phyloP scores from a whole-genome alignment of 2,797 vertebrate genomes.

The Psittacula derbiana region DNA sequence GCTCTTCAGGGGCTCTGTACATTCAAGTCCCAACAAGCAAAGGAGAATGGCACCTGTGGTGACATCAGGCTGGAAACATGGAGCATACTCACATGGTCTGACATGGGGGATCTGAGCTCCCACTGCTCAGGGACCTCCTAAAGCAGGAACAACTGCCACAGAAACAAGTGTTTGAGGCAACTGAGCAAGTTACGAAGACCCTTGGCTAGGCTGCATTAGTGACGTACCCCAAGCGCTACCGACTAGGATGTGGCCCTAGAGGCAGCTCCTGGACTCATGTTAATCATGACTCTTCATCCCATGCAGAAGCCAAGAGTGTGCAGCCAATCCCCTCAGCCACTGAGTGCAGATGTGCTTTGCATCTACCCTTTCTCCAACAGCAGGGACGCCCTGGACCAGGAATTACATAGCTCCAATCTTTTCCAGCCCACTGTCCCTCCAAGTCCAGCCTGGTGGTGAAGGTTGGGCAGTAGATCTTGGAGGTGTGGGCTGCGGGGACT shows the following conservation, averaged over 20 bases:
- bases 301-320: fast-evolving
- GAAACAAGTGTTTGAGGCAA: background rate
- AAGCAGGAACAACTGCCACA: background rate
- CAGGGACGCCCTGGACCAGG: fast-evolving
- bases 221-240: fast-evolving
- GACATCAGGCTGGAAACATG: background rate
- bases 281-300: background rate
- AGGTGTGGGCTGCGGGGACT: fast-evolving
- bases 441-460: background rate
- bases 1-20: background rate
- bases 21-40: background rate
- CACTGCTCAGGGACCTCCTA: background rate
- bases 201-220: background rate
- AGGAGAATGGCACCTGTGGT: background rate
- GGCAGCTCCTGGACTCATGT: background rate
- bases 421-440: background rate
- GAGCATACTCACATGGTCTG: background rate
- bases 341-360: background rate
- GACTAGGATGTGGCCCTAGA: background rate
- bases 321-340: background rate
- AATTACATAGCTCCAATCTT: background rate
- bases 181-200: fast-evolving
- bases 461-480: background rate
- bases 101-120: background rate
- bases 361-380: background rate